Evolutionary conservation across 2,113 vertebrate genomes (phyloP).

Genomic region (Egretta garzetta): DNA sequence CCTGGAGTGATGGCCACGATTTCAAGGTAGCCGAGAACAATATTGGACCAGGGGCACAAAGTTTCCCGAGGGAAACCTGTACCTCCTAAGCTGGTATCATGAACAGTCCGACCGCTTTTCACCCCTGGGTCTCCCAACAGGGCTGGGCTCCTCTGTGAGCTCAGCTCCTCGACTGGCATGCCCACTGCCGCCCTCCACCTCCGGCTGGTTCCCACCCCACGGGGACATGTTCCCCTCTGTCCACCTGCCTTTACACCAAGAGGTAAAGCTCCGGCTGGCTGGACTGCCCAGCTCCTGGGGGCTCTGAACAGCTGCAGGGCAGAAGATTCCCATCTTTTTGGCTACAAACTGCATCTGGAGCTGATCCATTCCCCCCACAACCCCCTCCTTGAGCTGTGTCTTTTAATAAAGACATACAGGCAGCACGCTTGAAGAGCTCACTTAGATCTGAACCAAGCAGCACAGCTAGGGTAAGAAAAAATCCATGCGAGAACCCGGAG

Average conservation of each 20-base stretch:
- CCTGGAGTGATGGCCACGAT: not conserved
- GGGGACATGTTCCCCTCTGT: not conserved
- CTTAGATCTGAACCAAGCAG: not conserved
- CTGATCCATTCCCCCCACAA: fast-evolving
- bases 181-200: not conserved
- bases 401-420: not conserved
- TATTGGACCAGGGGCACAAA: not conserved
- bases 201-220: fast-evolving
- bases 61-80: not conserved
- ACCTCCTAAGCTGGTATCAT: fast-evolving
- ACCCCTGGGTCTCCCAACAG: not conserved
- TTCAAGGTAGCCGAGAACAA: not conserved
- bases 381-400: not conserved
- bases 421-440: not conserved
- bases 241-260: conserved; percentile 9
- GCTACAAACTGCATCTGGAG: not conserved
- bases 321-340: conserved; percentile 54
- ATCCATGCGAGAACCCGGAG: not conserved
- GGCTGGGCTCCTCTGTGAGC: not conserved
- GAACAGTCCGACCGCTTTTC: not conserved
- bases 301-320: conserved; percentile 26
- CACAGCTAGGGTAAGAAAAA: not conserved
- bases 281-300: not conserved
- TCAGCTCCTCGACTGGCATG: not conserved
- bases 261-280: not conserved